A percentile compares a stretch with the other conserved stretches of the same genome.
Conservation (phyloP, 2,888 invertebrate species). For the Limnephilus marmoratus region DNA sequence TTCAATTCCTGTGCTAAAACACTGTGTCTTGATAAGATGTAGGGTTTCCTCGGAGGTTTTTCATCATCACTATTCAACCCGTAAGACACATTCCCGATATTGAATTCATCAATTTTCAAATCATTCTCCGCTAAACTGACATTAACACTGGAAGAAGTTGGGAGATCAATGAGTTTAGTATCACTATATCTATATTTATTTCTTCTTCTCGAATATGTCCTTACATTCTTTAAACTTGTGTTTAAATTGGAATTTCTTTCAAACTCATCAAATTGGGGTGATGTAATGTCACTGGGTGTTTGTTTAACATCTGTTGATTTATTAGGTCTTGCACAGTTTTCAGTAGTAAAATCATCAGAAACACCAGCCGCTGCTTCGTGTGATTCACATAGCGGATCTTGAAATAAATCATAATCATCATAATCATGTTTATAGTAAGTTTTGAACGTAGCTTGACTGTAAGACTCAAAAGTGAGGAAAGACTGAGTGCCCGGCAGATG, state of each 20-base stretch:
- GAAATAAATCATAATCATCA: neutral
- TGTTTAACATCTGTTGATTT: neutral
- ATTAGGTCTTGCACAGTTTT: neutral
- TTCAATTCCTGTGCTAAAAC: neutral
- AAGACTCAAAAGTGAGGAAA: neutral
- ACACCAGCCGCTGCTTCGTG: neutral
- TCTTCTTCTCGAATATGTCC: slow-evolving; percentile 37
- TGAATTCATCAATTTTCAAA: slow-evolving; percentile 14
- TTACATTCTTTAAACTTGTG: neutral
- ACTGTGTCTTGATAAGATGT: neutral
- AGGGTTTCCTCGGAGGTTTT: neutral
- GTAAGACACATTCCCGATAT: neutral
- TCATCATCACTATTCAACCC: neutral
- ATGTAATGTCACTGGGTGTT: neutral
- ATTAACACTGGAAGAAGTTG: neutral
- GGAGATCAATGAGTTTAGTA: slow-evolving; percentile 43
- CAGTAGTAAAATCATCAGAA: neutral
- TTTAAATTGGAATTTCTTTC: neutral
- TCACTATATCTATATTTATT: slow-evolving; percentile 17
- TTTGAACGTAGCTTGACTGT: neutral
- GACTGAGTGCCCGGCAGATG: neutral
- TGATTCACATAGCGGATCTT: neutral
- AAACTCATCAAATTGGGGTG: neutral
- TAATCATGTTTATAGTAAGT: neutral
- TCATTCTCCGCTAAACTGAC: slow-evolving; percentile 17